Conservation (phyloP, 2,797 vertebrate species). For the Orestias chungarensis region DNA sequence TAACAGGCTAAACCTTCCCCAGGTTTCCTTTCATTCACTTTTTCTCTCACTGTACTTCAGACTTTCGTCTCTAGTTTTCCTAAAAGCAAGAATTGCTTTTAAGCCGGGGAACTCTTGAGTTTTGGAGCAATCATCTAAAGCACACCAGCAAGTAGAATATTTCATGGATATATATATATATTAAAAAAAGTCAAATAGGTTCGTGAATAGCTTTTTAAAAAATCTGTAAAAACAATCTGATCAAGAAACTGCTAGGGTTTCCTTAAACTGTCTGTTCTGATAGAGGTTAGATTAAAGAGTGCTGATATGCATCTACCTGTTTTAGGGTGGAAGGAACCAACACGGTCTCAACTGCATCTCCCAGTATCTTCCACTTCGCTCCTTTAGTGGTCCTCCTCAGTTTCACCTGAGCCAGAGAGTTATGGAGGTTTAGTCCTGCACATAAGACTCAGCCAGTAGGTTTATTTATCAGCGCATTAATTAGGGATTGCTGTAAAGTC, state of each 20-base stretch:
- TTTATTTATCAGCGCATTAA: no score
- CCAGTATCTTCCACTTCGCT: constrained; percentile 75
- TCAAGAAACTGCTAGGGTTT: not conserved
- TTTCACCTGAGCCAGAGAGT: constrained; percentile 63
- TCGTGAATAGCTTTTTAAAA: not conserved
- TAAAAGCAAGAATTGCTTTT: no score
- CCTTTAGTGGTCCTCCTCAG: constrained; percentile 67
- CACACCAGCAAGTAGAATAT: not conserved
- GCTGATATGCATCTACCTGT: constrained; percentile 37
- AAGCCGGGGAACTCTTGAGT: not conserved
- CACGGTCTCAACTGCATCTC: constrained; percentile 29
- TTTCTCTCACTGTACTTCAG: no score
- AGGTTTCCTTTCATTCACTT: no score
- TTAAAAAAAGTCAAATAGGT: not conserved
- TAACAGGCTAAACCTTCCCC: no score
- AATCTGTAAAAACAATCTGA: not conserved
- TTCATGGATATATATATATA: not conserved
- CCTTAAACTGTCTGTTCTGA: not conserved
- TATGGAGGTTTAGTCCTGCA: not conserved
- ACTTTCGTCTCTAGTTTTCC: no score
- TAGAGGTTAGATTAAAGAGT: no score
- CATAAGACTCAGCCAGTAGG: not conserved
- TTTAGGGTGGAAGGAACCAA: constrained; percentile 14
- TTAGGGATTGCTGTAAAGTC: no score
- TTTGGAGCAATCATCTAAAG: not conserved